Evolutionary conservation across 1,140 invertebrate genomes (phyloP).

Genomic region (Drosophila pruinosa): DNA sequence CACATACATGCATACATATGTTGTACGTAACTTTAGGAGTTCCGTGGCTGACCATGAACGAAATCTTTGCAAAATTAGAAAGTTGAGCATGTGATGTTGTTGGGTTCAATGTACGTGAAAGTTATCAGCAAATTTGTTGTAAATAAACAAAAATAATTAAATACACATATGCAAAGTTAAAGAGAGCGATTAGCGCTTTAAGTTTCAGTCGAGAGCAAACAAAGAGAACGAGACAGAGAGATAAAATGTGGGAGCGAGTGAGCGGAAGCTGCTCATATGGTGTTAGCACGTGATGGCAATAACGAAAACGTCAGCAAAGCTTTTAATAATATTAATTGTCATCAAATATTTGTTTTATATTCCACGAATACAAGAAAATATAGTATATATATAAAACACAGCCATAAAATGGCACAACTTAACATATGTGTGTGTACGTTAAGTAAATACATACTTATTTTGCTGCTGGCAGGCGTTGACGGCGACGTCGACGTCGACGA

Average conservation of each 20-base stretch:
- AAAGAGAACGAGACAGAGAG: neutral
- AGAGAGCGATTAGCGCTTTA: constrained; percentile 2
- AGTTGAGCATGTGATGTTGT: neutral
- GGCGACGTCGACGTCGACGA: neutral
- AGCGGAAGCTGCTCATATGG: constrained; percentile 36
- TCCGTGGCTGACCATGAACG: neutral
- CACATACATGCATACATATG: no score
- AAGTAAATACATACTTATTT: constrained; percentile 20
- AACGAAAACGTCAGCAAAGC: constrained; percentile 14
- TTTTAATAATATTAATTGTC: constrained; percentile 33
- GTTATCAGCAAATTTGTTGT: neutral
- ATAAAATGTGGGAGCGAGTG: neutral
- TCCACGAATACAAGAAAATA: neutral
- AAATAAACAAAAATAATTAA: neutral
- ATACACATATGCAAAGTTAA: neutral
- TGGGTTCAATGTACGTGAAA: constrained; percentile 15
- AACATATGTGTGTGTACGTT: neutral
- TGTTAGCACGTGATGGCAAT: constrained; percentile 47
- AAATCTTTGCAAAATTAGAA: neutral
- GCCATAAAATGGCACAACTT: neutral
- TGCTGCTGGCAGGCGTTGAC: neutral
- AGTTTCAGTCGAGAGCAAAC: neutral
- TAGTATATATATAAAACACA: neutral
- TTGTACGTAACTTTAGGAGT: neutral
- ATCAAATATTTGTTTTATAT: constrained; percentile 30